A percentile compares a stretch with the other conserved stretches of the same genome.
These are phyloP conservation scores for Etheostoma perlongum DNA, from an alignment of 2,797 vertebrate species.

Conservation along the genomic window DNA sequence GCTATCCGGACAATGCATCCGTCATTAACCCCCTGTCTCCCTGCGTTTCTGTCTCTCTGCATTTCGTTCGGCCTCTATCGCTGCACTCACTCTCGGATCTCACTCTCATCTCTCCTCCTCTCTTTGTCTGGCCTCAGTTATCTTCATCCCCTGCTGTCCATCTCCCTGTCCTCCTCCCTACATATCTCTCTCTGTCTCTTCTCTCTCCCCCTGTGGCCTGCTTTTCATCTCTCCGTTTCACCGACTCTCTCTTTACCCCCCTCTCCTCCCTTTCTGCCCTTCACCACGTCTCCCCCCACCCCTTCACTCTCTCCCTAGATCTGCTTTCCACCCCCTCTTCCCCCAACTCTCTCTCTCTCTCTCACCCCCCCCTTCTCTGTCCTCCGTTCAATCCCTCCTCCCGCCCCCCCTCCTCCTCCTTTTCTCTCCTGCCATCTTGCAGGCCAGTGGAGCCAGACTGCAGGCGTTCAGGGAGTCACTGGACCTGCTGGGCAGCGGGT, in stretches of 20 bases:
- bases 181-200: slow-evolving; percentile 58
- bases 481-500: slow-evolving; percentile 85
- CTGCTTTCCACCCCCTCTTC: slow-evolving; percentile 61
- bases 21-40: slow-evolving; percentile 68
- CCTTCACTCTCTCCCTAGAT: slow-evolving; percentile 60
- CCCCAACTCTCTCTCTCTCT: slow-evolving; percentile 22
- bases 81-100: slow-evolving; percentile 44
- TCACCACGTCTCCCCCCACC: slow-evolving; percentile 48
- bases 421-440: slow-evolving; percentile 83
- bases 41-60: slow-evolving; percentile 53
- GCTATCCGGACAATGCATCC: slow-evolving; percentile 68
- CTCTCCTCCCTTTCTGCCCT: slow-evolving; percentile 54
- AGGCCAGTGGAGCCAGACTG: slow-evolving; percentile 84
- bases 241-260: slow-evolving; percentile 48
- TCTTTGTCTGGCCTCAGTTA: slow-evolving; percentile 75
- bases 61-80: slow-evolving; percentile 61
- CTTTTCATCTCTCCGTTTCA: slow-evolving; percentile 72
- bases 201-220: slow-evolving; percentile 69
- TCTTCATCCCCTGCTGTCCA: slow-evolving; percentile 78
- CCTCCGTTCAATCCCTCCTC: slow-evolving; percentile 56
- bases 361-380: slow-evolving; percentile 23
- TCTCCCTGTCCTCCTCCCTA: slow-evolving; percentile 66
- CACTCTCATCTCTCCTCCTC: slow-evolving; percentile 51
- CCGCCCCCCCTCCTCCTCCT: slow-evolving; percentile 42
- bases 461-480: slow-evolving; percentile 84